These are phyloP conservation scores for Crypturellus undulatus DNA, from an alignment of 2,113 vertebrate genomes.

Conservation along the genomic window DNA sequence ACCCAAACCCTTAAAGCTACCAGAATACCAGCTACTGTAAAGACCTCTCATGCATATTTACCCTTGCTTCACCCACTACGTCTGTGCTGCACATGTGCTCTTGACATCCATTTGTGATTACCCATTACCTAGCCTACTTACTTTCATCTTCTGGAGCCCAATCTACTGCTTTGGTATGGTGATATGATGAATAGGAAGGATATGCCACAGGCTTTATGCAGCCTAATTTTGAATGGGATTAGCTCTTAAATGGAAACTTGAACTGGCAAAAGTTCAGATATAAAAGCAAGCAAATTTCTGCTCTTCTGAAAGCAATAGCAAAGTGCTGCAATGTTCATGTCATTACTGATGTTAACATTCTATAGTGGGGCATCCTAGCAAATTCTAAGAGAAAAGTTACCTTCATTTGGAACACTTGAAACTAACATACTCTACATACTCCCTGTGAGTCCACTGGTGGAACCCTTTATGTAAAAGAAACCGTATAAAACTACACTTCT, in stretches of 20 bases:
- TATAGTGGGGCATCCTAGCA: not conserved
- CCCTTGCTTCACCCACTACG: not conserved
- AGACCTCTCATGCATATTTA: not conserved
- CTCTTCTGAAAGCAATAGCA: not conserved
- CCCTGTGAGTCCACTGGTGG: not conserved
- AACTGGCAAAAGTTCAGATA: not conserved
- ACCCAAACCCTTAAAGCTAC: not conserved
- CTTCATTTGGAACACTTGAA: not conserved
- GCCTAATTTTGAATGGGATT: not conserved
- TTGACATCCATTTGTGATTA: not conserved
- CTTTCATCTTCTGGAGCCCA: not conserved
- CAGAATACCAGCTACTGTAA: not conserved
- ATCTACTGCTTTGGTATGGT: not conserved
- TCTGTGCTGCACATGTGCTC: not conserved
- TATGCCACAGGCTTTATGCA: not conserved
- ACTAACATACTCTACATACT: not conserved
- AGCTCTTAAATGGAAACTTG: not conserved
- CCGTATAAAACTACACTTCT: not conserved
- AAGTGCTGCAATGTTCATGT: not conserved
- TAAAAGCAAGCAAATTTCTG: not conserved
- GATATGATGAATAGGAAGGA: not conserved
- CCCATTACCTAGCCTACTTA: not conserved
- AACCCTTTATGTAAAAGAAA: not conserved
- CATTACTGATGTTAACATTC: not conserved
- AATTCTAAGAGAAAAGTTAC: not conserved